Conservation (phyloP, 2,888 invertebrate genomes). For the Andrena trimmerana region DNA sequence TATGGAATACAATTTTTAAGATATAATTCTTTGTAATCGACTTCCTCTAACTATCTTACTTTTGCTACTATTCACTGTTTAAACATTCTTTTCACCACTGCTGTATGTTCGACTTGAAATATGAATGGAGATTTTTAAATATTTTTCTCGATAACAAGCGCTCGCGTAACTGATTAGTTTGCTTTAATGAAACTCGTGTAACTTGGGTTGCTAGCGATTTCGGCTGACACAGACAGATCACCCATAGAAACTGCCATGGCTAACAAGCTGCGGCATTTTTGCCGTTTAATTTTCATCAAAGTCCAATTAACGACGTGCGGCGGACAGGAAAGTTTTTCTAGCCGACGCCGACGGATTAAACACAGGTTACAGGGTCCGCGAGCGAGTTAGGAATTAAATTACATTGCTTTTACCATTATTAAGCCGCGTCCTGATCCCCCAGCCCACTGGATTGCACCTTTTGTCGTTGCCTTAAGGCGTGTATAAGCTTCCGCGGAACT, state of each 20-base stretch:
- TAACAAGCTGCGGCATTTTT: slow-evolving; percentile 50
- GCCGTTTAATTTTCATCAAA: slow-evolving; percentile 59
- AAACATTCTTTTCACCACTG: too few species aligned
- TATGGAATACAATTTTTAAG: too few species aligned
- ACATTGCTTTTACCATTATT: slow-evolving; percentile 21
- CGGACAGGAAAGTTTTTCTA: slow-evolving; percentile 41
- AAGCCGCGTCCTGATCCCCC: not conserved
- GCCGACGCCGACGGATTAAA: slow-evolving; percentile 29
- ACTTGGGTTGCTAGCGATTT: not conserved
- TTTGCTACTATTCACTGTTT: too few species aligned
- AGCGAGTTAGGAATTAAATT: slow-evolving; percentile 47
- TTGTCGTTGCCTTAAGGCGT: not conserved
- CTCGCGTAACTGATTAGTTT: not conserved
- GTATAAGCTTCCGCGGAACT: not conserved
- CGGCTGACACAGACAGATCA: not conserved
- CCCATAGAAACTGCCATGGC: not conserved
- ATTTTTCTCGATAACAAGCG: slow-evolving; percentile 18
- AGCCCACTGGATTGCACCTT: not conserved
- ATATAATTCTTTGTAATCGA: too few species aligned
- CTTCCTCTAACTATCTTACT: too few species aligned
- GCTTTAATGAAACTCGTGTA: slow-evolving; percentile 14
- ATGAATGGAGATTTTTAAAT: not conserved
- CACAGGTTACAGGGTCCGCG: slow-evolving; percentile 26
- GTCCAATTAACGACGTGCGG: slow-evolving; percentile 43
- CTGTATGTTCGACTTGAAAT: too few species aligned